Evolutionary conservation across 2,113 vertebrate genomes (phyloP), one percentile per base, ranked within the genome.

Genomic region (Ptilonorhynchus violaceus): DNA sequence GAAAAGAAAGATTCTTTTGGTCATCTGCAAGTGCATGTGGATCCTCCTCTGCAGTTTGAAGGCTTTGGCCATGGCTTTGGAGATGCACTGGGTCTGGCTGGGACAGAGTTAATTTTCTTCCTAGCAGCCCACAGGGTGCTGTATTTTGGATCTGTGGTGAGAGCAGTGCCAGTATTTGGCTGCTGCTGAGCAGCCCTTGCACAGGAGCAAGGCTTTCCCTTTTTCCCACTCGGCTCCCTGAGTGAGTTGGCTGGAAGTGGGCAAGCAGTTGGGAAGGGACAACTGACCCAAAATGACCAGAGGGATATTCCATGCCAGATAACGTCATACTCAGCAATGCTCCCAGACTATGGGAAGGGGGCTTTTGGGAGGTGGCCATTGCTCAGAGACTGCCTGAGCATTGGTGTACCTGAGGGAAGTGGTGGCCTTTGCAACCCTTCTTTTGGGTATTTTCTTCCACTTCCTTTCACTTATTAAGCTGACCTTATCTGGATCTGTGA

Each of bases 361-460:
- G 9, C 3, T 52, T 42, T 27, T 49, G 70, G n/a, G 46, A 66
- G 20, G 17, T 77, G 16, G 20, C 10, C 6, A 1, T 25, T 59
- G 44, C n/a, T 60, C 12, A 25, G 75, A 41, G 24, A 14, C 20
- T 50, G 70, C 11, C 35, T 87, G 33, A 27, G 41, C 27, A 27
- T 3, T 0, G 0, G 7, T 33, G 37, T 30, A 13, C 73, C n/a
- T 76, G 44, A n/a, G 16, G 15, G 44, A 76, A 30, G 46, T 30
- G 23, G 19, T 64, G 31, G 24, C 35, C 58, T 87, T 83, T 62
- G 42, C 39, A 37, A 63, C 27, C 52, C 14, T 42, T 63, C 16
- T 30, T 69, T 52, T 31, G 18, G 3, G 0, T 13, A 58, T 44
- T 79, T 35, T 31, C 7, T 64, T 49, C 50, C 33, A 10, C 31